These are phyloP conservation scores for Quadroppia sp. DNA, from an alignment of 2,888 invertebrate genomes.

Conservation along the genomic window DNA sequence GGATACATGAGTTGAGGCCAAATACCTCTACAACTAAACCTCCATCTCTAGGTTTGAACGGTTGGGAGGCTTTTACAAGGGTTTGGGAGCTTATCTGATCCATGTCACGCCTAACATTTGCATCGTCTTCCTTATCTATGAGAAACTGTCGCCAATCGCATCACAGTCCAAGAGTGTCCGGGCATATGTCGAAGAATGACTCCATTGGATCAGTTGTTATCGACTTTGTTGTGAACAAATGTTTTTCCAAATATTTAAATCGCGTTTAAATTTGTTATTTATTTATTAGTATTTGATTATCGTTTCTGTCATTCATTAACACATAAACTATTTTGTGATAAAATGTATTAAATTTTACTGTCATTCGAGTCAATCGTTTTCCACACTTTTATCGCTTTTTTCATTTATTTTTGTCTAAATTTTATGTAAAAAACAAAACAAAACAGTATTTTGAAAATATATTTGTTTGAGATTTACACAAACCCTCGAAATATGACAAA, in stretches of 20 bases:
- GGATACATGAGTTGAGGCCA: background rate
- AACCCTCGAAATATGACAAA: no score
- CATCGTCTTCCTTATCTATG: slow-evolving; percentile 96
- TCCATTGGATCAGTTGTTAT: background rate
- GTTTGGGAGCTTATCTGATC: slow-evolving; percentile 85
- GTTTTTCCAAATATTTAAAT: background rate
- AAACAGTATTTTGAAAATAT: background rate
- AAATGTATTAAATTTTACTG: background rate
- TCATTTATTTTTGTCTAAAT: background rate
- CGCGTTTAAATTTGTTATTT: background rate
- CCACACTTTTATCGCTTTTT: no score
- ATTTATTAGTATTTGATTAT: background rate
- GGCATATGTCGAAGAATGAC: background rate
- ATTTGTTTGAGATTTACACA: background rate
- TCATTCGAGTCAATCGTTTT: background rate
- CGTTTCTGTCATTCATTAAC: background rate
- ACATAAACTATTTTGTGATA: background rate
- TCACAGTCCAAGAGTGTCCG: background rate
- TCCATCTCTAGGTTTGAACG: slow-evolving; percentile 61
- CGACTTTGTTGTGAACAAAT: slow-evolving; percentile 4
- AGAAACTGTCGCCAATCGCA: slow-evolving; percentile 59
- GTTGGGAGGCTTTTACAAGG: slow-evolving; percentile 89
- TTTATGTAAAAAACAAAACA: background rate
- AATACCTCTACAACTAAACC: background rate
- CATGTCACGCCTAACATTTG: slow-evolving; percentile 98